Percentiles rank a stretch among this genome's conserved stretches.
phyloP scores from a whole-genome alignment of 2,888 invertebrate genomes.

The Eubasilissa splendida region DNA sequence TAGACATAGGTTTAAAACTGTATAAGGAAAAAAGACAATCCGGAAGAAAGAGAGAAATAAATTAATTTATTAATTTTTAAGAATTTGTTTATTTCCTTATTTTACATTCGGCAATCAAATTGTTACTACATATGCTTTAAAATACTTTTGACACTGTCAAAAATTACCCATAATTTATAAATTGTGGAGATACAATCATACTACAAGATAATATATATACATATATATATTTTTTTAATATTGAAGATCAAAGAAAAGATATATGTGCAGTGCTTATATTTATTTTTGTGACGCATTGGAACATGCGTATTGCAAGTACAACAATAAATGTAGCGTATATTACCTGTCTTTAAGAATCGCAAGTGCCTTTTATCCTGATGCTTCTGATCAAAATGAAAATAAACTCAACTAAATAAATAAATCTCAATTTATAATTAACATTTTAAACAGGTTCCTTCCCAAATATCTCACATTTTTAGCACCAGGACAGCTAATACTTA shows the following conservation, averaged over 20 bases:
- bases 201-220: neutral
- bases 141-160: conserved; percentile 3
- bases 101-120: conserved; percentile 49
- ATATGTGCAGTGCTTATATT: conserved; percentile 5
- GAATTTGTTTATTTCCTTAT: conserved; percentile 45
- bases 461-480: conserved; percentile 21
- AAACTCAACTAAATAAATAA: no score
- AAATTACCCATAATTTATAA: conserved; percentile 32
- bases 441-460: neutral
- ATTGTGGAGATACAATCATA: conserved; percentile 3
- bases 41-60: no score
- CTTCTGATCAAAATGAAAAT: no score
- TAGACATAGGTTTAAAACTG: no score
- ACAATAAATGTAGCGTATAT: no score
- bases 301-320: no score
- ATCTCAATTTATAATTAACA: no score
- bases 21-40: no score
- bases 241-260: neutral
- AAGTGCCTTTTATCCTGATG: no score
- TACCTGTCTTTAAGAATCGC: no score
- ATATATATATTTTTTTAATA: neutral
- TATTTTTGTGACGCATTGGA: no score
- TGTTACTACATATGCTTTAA: conserved; percentile 24
- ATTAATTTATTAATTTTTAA: no score
- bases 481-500: conserved; percentile 29